These are phyloP conservation scores for Eurystomus glaucurus DNA, from an alignment of 2,797 vertebrate species.

Conservation along the genomic window DNA sequence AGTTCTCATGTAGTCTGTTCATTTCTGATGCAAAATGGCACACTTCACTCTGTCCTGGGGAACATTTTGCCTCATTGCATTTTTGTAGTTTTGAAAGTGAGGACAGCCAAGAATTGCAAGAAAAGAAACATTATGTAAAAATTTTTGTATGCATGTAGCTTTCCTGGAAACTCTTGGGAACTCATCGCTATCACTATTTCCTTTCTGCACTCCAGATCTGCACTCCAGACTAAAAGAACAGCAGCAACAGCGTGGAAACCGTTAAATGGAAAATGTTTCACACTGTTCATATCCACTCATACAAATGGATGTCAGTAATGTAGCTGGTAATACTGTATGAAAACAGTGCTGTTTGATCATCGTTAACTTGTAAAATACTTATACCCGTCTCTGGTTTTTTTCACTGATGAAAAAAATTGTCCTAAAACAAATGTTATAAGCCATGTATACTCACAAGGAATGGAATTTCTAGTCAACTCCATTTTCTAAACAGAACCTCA, in stretches of 20 bases:
- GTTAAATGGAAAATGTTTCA: neutral
- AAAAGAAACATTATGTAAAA: neutral
- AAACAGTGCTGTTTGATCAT: neutral
- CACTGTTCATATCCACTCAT: neutral
- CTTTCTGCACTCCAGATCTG: neutral
- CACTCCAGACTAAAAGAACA: neutral
- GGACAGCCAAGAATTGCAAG: neutral
- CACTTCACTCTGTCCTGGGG: neutral
- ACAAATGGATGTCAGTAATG: neutral
- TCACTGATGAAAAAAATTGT: neutral
- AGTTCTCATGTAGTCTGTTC: neutral
- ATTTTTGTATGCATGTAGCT: neutral
- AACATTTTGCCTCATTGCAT: rapidly evolving
- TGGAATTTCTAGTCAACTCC: neutral
- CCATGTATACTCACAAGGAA: neutral
- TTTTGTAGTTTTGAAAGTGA: neutral
- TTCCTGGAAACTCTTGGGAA: neutral
- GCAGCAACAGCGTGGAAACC: neutral
- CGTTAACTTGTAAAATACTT: neutral
- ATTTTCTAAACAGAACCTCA: neutral
- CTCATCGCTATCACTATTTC: neutral
- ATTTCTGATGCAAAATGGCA: neutral
- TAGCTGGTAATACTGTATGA: neutral
- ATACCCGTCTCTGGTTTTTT: neutral
- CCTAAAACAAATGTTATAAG: neutral